A percentile compares a stretch with the other conserved stretches of the same genome.
phyloP scores from a whole-genome alignment of 2,797 vertebrate genomes.

The Perodicticus potto region DNA sequence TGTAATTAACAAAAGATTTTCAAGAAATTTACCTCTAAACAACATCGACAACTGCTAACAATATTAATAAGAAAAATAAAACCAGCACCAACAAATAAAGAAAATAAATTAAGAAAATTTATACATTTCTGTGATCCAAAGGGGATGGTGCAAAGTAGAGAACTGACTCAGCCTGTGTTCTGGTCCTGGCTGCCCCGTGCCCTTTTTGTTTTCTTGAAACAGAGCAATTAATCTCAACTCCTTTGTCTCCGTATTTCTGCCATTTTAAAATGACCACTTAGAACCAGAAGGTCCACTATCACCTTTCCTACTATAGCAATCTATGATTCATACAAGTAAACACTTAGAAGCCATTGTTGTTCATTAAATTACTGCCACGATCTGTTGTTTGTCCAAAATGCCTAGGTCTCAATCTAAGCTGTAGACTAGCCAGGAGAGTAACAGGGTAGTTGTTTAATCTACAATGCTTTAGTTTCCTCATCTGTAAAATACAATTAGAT shows the following conservation, averaged over 20 bases:
- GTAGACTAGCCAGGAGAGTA: not conserved
- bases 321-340: not conserved
- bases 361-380: not conserved
- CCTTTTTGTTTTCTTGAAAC: not conserved
- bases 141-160: not conserved
- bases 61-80: not conserved
- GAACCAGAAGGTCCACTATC: slow-evolving; percentile 10
- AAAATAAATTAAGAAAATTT: slow-evolving; percentile 33
- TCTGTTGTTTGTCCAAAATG: not conserved
- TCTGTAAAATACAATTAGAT: not conserved
- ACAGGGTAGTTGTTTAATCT: not conserved
- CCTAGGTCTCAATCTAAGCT: not conserved
- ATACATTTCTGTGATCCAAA: not conserved
- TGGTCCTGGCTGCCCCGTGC: not conserved
- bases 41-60: not conserved
- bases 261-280: slow-evolving; percentile 38
- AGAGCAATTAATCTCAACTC: slow-evolving; percentile 24
- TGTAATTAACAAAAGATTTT: not conserved
- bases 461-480: not conserved
- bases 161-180: not conserved
- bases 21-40: not conserved
- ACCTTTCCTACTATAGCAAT: not conserved
- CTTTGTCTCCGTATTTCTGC: slow-evolving; percentile 7
- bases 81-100: not conserved
- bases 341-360: not conserved